A percentile compares a stretch with the other conserved stretches of the same genome.
Evolutionary conservation across 2,888 invertebrate species (phyloP).

Genomic region (Ectropis crepuscularia): DNA sequence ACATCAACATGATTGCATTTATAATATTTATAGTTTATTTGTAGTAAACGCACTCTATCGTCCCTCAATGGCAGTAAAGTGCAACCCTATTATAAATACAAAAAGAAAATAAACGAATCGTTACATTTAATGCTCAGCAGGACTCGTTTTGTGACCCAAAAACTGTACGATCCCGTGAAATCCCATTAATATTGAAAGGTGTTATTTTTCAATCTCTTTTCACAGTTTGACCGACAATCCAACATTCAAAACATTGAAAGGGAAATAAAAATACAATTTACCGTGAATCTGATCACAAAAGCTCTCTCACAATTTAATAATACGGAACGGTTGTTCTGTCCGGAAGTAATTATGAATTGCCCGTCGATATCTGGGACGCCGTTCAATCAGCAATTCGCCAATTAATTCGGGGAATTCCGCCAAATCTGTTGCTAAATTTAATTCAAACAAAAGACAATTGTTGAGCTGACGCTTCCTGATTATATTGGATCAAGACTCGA

Average conservation of each 20-base stretch:
- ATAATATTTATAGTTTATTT: too few species aligned
- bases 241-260: neutral
- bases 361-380: constrained; percentile 5
- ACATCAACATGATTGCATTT: too few species aligned
- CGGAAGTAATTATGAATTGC: constrained; percentile 19
- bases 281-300: constrained; percentile 7
- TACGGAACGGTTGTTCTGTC: constrained; percentile 9
- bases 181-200: too few species aligned
- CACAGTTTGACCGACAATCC: neutral
- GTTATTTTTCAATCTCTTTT: too few species aligned
- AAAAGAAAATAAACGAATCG: too few species aligned
- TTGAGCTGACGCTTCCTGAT: neutral
- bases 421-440: constrained; percentile 21
- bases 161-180: too few species aligned
- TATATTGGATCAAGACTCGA: neutral
- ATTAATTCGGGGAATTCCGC: constrained; percentile 13
- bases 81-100: too few species aligned
- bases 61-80: too few species aligned
- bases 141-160: too few species aligned
- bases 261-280: neutral
- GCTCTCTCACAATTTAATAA: constrained; percentile 15
- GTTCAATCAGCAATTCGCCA: constrained; percentile 13
- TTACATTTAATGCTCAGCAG: too few species aligned
- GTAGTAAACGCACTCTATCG: too few species aligned
- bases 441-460: constrained; percentile 21